Percentiles rank a stretch among this genome's conserved stretches.
phyloP scores from a whole-genome alignment of 1,140 invertebrate genomes.

The Leptestheria dahalacensis region DNA sequence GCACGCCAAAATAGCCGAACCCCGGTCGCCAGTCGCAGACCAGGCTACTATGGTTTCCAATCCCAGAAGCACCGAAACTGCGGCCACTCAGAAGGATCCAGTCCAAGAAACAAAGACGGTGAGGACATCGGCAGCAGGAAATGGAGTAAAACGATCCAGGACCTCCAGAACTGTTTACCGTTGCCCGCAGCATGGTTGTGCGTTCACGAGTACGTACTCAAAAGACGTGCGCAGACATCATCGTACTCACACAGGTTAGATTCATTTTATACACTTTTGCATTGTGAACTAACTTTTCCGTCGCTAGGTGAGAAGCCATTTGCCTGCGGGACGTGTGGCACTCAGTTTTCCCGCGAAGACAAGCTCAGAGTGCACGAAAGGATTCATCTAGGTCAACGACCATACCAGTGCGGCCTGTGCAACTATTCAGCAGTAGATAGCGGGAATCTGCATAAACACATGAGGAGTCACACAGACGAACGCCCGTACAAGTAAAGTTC shows the following conservation, averaged over 20 bases:
- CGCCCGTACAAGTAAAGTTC: conserved; percentile 22
- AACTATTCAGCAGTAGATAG: conserved; percentile 22
- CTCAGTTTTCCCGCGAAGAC: conserved; percentile 18
- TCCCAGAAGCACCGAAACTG: neutral
- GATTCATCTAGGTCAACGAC: conserved; percentile 19
- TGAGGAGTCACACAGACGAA: conserved; percentile 24
- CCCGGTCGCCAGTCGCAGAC: too few species aligned
- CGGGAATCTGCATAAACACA: conserved; percentile 23
- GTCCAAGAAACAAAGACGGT: too few species aligned
- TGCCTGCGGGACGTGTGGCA: conserved; percentile 19
- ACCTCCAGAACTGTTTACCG: neutral
- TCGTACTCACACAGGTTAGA: conserved; percentile 24
- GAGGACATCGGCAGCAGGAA: too few species aligned
- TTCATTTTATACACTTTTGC: too few species aligned
- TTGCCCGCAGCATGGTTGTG: conserved; percentile 23
- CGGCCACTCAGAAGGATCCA: neutral
- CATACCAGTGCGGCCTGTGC: conserved; percentile 21
- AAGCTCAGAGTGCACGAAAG: conserved; percentile 20
- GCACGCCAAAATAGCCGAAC: too few species aligned
- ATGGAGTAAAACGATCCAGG: too few species aligned
- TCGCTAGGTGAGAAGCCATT: conserved; percentile 20
- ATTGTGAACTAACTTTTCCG: neutral
- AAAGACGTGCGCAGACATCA: conserved; percentile 27
- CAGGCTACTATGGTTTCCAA: too few species aligned
- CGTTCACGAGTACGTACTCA: conserved; percentile 23